phyloP scores from a whole-genome alignment of 2,113 vertebrate genomes.

The Caranx ignobilis region DNA sequence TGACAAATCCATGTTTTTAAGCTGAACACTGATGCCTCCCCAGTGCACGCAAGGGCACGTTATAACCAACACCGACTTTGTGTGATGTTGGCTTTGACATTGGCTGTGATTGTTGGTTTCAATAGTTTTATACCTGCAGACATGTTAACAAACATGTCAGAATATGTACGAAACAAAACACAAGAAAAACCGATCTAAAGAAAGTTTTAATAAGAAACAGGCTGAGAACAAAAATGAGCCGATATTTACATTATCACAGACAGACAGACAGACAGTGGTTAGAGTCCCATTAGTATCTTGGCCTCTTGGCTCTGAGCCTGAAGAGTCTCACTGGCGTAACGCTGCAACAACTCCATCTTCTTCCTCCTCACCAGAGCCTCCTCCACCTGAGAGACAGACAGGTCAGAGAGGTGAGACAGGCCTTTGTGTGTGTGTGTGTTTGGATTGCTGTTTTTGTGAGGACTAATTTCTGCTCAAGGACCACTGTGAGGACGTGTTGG shows the following conservation, averaged over 20 bases:
- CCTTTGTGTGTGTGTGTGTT: too few species aligned
- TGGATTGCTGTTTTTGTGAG: too few species aligned
- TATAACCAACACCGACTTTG: too few species aligned
- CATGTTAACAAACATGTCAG: too few species aligned
- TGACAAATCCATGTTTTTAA: too few species aligned
- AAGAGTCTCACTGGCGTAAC: constrained; percentile 96
- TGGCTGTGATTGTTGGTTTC: too few species aligned
- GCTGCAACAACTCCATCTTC: constrained; percentile 98
- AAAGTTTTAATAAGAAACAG: constrained; percentile 50
- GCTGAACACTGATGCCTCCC: too few species aligned
- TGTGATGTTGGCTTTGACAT: too few species aligned
- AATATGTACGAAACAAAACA: not conserved
- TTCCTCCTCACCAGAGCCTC: constrained; percentile 95
- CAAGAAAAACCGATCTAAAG: not conserved
- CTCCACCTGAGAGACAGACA: constrained; percentile 88
- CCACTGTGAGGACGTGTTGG: too few species aligned
- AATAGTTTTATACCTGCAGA: too few species aligned
- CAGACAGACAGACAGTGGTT: constrained; percentile 36
- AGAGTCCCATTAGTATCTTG: constrained; percentile 90
- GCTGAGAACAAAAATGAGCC: not conserved
- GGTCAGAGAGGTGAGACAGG: not conserved
- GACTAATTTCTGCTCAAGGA: too few species aligned
- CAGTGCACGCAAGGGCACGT: too few species aligned
- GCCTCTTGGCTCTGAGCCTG: constrained; percentile 96
- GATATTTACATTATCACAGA: constrained; percentile 29